A percentile compares a stretch with the other conserved stretches of the same genome.
These are phyloP conservation scores for Luperina nickerlii DNA, from an alignment of 2,888 invertebrate species.

Conservation along the genomic window DNA sequence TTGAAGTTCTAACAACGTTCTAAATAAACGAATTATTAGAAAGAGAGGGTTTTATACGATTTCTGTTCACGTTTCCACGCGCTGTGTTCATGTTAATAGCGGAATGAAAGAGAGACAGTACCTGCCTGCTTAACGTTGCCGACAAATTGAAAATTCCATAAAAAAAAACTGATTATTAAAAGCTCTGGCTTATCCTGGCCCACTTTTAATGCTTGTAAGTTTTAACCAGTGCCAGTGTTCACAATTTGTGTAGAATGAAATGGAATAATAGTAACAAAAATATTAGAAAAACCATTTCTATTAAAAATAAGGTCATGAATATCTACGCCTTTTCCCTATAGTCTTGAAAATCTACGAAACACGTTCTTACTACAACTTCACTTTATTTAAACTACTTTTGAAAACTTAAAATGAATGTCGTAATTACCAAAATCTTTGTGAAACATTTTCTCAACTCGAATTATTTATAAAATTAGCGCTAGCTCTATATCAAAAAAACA, in stretches of 20 bases:
- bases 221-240: neutral
- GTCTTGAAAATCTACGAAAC: neutral
- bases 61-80: constrained; percentile 35
- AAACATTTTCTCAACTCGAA: constrained; percentile 34
- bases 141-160: constrained; percentile 17
- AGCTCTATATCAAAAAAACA: constrained; percentile 51
- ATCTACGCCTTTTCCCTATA: neutral
- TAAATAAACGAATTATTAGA: constrained; percentile 51
- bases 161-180: neutral
- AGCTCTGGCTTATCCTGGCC: neutral
- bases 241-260: neutral
- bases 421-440: constrained; percentile 27
- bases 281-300: neutral
- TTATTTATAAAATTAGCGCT: constrained; percentile 54
- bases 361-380: neutral
- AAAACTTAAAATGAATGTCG: neutral
- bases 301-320: neutral
- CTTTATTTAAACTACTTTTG: constrained; percentile 17
- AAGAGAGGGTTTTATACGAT: constrained; percentile 28
- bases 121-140: constrained; percentile 1
- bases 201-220: neutral
- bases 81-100: constrained; percentile 34
- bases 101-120: constrained; percentile 40
- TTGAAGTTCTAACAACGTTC: constrained; percentile 54
- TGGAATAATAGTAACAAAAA: neutral